Evolutionary conservation across 2,113 vertebrate genomes (phyloP), one percentile per base, ranked within the genome.

Genomic region (Hippocampus comes): DNA sequence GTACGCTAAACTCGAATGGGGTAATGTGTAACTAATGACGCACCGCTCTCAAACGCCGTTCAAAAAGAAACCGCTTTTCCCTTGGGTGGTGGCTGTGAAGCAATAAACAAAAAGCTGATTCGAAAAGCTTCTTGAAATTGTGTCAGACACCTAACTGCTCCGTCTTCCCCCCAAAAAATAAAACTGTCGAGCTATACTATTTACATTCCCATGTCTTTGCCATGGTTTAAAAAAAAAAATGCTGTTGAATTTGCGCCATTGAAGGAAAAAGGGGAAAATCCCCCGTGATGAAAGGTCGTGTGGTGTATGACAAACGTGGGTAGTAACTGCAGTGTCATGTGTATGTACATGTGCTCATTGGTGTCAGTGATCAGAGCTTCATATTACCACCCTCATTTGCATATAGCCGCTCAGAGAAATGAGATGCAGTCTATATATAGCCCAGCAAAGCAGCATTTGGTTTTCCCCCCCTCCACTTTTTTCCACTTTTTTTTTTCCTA

Each of bases 381-480:
- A 84, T 84, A 81, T 88, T 84, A 87, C 88, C 74, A 75, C 84
- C 75, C 83, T 86, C 85, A 79, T 83, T 74, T 86, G 84, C 83
- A 38, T 38, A 86, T 73, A 76, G 63, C 80, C 73, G 75, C 78
- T 74, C 77, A 77, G 48, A 78, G 41, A 75, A 49, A 73, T 18
- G 69, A 63, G 61, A 42, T 10, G 38, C 10, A 12, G 61, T 63
- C 76, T 89, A 85, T 85, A 84, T 83, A 85, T 90, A 90, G 72
- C 73, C 74, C 68, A 63, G 18, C 74, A 77, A 78, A 79, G 76
- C 82, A 79, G 81, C 81, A 85, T 85, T 76, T 75, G 80, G 76
- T 86, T 82, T 79, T 80, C 79, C 81, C 67, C 67, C 82, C 63
- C 42, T 79, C 78, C 79, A 88, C 78, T 76, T 78, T 70, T 59